Evolutionary conservation across 2,888 invertebrate genomes (phyloP), one percentile per base, ranked within the genome.

Genomic region (Parapristionchus giblindavisi): DNA sequence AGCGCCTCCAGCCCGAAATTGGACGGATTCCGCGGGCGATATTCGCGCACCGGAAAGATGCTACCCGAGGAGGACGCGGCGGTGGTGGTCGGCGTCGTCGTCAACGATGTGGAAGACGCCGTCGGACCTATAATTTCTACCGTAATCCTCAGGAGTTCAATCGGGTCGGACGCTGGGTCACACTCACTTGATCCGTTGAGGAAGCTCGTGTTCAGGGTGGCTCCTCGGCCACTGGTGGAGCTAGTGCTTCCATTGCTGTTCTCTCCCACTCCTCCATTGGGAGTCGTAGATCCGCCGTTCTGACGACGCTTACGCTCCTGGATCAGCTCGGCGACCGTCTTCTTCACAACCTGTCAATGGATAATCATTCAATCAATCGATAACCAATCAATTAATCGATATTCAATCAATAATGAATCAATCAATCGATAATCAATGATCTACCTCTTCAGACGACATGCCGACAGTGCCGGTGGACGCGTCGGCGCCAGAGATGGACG

Each of bases 301-400:
- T n/a, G n/a, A n/a, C 32, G 27, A 27, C 73, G 14, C 73, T 61
- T 43, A 3, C 73, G 58, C 17, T 73, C 60, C 51, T 43, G 32
- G 38, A 73, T 73, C 73, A 73, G 32, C 40, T 73, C 73, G 3
- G 73, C 73, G 27, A 73, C 73, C 5, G 71, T 71, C 38, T 58
- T 36, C 71, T 58, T 71, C 21, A 71, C 71, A 3, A 58, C 68
- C 68, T 68, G 65, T n/a, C n/a, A n/a, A n/a, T n/a, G n/a, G n/a
- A n/a, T n/a, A n/a, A n/a, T n/a, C n/a, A n/a, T n/a, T 2, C 1
- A 61, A 43, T 43, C 4, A 43, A 65, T 65, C 43, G 27, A 65
- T 65, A 65, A 27, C 40, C 40, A n/a, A n/a, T n/a, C n/a, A n/a
- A n/a, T n/a, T n/a, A n/a, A n/a, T n/a, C n/a, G n/a, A n/a, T n/a